These are phyloP conservation scores for Archivesica marissinica DNA, from an alignment of 1,140 invertebrate species.

Conservation along the genomic window DNA sequence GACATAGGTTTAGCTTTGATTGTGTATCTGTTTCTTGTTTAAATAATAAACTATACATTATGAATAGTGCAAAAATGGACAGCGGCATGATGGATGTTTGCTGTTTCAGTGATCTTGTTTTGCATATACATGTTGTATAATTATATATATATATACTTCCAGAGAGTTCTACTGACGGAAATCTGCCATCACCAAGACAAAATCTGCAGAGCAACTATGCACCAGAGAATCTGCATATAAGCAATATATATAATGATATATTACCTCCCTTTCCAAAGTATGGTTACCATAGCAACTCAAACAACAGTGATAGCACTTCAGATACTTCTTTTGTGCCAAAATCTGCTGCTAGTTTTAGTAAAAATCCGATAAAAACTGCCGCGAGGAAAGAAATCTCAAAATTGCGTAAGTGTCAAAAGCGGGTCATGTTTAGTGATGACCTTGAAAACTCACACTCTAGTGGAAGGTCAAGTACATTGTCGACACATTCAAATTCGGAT, in stretches of 20 bases:
- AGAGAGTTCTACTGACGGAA: not conserved
- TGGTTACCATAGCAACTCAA: not conserved
- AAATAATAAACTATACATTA: too few relatives aligned
- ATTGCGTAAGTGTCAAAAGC: conserved; percentile 28
- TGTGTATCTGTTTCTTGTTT: too few relatives aligned
- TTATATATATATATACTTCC: too few relatives aligned
- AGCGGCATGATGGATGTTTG: too few relatives aligned
- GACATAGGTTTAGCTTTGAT: too few relatives aligned
- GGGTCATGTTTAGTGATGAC: conserved; percentile 63
- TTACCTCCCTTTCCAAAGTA: not conserved
- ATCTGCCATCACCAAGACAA: not conserved
- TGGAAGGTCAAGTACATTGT: conserved; percentile 42
- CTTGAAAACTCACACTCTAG: conserved; percentile 54
- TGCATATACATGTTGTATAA: too few relatives aligned
- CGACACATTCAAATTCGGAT: conserved; percentile 20
- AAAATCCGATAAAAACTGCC: conserved; percentile 33
- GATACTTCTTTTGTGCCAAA: conserved; percentile 23
- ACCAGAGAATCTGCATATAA: not conserved
- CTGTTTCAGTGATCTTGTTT: too few relatives aligned
- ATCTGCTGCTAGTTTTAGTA: not conserved
- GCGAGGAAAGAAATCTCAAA: conserved; percentile 51
- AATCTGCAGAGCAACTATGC: not conserved
- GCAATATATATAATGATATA: not conserved
- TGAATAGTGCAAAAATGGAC: too few relatives aligned
- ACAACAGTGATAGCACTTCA: too few relatives aligned